Percentiles rank a stretch among this genome's conserved stretches.
Conservation (phyloP, 1,140 invertebrate genomes). For the Zaprionus capensis region DNA sequence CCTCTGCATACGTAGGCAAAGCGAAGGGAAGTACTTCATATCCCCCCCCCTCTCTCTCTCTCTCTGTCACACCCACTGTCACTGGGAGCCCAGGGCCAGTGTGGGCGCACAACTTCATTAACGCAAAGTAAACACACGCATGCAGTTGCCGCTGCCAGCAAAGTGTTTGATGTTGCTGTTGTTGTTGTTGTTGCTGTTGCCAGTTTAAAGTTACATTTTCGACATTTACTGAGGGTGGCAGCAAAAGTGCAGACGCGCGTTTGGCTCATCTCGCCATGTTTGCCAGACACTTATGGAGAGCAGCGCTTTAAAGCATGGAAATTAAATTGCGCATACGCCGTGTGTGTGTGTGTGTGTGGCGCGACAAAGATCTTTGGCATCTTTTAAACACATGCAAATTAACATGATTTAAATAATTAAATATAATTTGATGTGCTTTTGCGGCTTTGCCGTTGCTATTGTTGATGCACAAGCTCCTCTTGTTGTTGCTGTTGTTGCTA, state of each 20-base stretch:
- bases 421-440: constrained; percentile 76
- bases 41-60: background rate
- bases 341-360: background rate
- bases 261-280: constrained; percentile 41
- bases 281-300: constrained; percentile 34
- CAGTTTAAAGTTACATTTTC: constrained; percentile 81
- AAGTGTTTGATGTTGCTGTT: constrained; percentile 75
- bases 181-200: constrained; percentile 45
- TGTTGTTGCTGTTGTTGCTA: constrained; percentile 21
- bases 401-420: constrained; percentile 81
- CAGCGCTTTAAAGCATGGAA: constrained; percentile 45
- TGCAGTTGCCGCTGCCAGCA: constrained; percentile 71
- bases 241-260: constrained; percentile 32
- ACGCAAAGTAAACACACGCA: constrained; percentile 82
- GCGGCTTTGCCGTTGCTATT: constrained; percentile 35
- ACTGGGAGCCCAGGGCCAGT: constrained; percentile 12
- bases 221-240: constrained; percentile 24
- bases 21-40: background rate
- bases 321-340: constrained; percentile 47
- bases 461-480: constrained; percentile 1
- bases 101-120: constrained; percentile 75
- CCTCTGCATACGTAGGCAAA: constrained; percentile 53
- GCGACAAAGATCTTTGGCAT: constrained; percentile 43
- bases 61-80: constrained; percentile 16
- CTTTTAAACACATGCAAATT: constrained; percentile 70